A percentile compares a stretch with the other conserved stretches of the same genome.
These are phyloP conservation scores for Timandra comae DNA, from an alignment of 2,888 invertebrate species.

Conservation along the genomic window DNA sequence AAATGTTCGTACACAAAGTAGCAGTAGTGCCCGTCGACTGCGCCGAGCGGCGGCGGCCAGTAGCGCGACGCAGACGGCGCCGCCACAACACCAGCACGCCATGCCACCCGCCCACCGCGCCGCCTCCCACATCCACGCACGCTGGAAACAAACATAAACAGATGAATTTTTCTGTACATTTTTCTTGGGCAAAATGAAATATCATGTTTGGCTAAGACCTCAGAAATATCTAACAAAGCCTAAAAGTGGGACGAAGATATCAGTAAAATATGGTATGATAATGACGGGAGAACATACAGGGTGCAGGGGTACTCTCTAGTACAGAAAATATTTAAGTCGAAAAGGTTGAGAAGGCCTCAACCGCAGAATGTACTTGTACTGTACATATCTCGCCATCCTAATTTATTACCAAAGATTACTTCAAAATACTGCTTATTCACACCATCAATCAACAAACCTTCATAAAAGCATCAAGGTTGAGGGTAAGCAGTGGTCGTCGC, in stretches of 20 bases:
- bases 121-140: conserved; percentile 84
- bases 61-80: conserved; percentile 91
- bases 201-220: too few relatives aligned
- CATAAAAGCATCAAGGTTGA: conserved; percentile 79
- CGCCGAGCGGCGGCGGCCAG: conserved; percentile 92
- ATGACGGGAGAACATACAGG: too few relatives aligned
- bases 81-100: conserved; percentile 88
- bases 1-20: conserved; percentile 88
- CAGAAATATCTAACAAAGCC: too few relatives aligned
- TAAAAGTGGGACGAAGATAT: too few relatives aligned
- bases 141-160: conserved; percentile 61
- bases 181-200: too few relatives aligned
- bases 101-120: conserved; percentile 93
- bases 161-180: neutral
- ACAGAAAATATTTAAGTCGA: neutral
- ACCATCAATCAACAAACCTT: too few relatives aligned
- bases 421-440: too few relatives aligned
- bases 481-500: conserved; percentile 81
- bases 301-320: too few relatives aligned
- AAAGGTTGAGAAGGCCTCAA: neutral
- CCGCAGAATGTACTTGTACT: too few relatives aligned
- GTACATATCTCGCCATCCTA: too few relatives aligned
- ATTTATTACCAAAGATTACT: too few relatives aligned
- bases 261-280: too few relatives aligned
- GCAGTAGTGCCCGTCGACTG: conserved; percentile 91